A percentile compares a stretch with the other conserved stretches of the same genome.
Conservation (phyloP, 2,888 invertebrate genomes). For the Mythimna impura region DNA sequence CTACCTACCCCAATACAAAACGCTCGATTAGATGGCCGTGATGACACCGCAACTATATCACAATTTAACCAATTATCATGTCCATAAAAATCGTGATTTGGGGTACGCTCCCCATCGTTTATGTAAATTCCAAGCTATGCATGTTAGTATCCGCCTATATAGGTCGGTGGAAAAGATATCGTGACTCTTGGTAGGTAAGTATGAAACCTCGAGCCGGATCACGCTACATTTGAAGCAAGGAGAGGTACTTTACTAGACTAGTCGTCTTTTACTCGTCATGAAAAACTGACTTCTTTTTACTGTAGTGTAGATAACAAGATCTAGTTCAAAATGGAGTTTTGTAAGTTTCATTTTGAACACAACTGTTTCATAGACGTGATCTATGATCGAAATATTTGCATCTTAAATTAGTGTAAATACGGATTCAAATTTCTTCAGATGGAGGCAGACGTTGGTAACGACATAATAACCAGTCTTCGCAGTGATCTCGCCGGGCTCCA, state of each 20-base stretch:
- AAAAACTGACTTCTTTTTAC: constrained; percentile 73
- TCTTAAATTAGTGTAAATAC: neutral
- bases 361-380: neutral
- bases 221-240: constrained; percentile 82
- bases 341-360: constrained; percentile 69
- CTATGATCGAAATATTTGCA: neutral
- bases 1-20: constrained; percentile 21
- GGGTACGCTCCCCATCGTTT: constrained; percentile 68
- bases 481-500: constrained; percentile 96
- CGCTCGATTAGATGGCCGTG: constrained; percentile 46
- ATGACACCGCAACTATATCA: constrained; percentile 61
- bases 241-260: constrained; percentile 77
- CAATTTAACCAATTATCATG: constrained; percentile 68
- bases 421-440: constrained; percentile 80
- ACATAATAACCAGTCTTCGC: constrained; percentile 93
- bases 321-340: constrained; percentile 71
- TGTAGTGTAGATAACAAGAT: constrained; percentile 35
- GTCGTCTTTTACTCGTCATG: constrained; percentile 82
- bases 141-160: constrained; percentile 52
- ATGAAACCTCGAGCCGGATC: constrained; percentile 83
- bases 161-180: constrained; percentile 78
- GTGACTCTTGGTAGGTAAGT: constrained; percentile 82
- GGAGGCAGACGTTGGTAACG: constrained; percentile 91
- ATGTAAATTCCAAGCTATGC: constrained; percentile 71
- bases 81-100: constrained; percentile 66